Evolutionary conservation across 53 echinoderm and acorn worm genomes (phyloP).

Genomic region (Zoroaster sp.): DNA sequence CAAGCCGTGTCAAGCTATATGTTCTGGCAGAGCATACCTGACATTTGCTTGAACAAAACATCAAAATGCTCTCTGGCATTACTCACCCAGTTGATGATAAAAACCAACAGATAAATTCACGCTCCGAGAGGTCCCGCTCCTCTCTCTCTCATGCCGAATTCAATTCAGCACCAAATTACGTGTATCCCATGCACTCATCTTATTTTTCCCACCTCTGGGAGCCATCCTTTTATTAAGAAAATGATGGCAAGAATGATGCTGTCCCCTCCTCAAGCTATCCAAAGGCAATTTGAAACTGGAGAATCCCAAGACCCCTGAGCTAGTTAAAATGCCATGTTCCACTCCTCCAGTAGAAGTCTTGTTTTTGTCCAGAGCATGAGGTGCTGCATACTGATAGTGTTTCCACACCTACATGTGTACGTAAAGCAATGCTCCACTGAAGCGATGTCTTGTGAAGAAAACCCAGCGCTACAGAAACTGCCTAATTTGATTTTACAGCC

Average conservation of each 20-base stretch:
- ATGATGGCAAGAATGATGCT: background rate
- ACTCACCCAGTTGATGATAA: background rate
- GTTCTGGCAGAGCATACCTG: background rate
- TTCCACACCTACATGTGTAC: too few relatives aligned
- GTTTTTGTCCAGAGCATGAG: background rate
- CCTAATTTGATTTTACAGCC: background rate
- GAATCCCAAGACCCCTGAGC: constrained; percentile 34
- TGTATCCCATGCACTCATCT: background rate
- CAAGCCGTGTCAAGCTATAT: too few relatives aligned
- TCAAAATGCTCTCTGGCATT: background rate
- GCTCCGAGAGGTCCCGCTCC: background rate
- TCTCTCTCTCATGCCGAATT: background rate
- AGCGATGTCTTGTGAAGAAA: background rate
- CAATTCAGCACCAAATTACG: constrained; percentile 8
- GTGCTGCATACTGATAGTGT: constrained; percentile 11
- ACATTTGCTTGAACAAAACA: background rate
- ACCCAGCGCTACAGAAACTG: background rate
- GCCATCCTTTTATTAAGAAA: background rate
- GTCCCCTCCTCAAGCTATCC: background rate
- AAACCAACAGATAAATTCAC: background rate
- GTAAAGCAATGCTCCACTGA: too few relatives aligned
- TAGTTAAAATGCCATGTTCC: constrained; percentile 47
- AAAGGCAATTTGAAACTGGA: constrained; percentile 37
- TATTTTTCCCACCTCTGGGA: background rate
- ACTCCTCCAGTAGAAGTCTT: constrained; percentile 36